phyloP scores from a whole-genome alignment of 2,888 invertebrate species.

The Cheilosia vernalis region DNA sequence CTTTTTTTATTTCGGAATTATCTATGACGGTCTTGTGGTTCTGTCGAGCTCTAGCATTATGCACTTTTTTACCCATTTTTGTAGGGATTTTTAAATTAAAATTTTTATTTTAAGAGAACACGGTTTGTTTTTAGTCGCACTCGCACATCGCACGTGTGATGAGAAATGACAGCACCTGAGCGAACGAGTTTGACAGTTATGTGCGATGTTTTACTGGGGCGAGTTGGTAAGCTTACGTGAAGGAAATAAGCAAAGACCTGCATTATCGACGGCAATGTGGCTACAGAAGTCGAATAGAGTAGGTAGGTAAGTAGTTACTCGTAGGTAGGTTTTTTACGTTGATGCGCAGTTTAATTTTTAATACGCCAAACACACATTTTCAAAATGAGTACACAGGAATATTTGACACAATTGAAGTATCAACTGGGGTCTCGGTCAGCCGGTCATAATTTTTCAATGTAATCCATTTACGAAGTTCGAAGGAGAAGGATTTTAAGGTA shows the following conservation, averaged over 20 bases:
- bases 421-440: too few relatives aligned
- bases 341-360: too few relatives aligned
- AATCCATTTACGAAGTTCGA: too few relatives aligned
- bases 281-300: too few relatives aligned
- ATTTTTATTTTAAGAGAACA: conserved; percentile 6
- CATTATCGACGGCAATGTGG: conserved; percentile 21
- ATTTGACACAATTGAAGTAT: too few relatives aligned
- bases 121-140: conserved; percentile 45
- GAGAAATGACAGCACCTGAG: not conserved
- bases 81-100: not conserved
- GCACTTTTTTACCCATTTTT: conserved; percentile 88
- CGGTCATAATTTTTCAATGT: too few relatives aligned
- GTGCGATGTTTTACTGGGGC: conserved; percentile 15
- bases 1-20: conserved; percentile 88
- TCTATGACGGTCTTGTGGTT: conserved; percentile 88
- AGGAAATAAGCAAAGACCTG: not conserved
- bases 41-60: conserved; percentile 90
- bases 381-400: too few relatives aligned
- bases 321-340: too few relatives aligned
- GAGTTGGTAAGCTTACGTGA: conserved; percentile 24
- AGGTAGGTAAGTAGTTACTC: too few relatives aligned
- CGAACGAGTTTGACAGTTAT: conserved; percentile 36
- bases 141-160: conserved; percentile 59
- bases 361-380: too few relatives aligned
- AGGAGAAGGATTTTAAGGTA: too few relatives aligned